These are phyloP conservation scores for Origma solitaria DNA, from an alignment of 2,113 vertebrate genomes.

Conservation along the genomic window DNA sequence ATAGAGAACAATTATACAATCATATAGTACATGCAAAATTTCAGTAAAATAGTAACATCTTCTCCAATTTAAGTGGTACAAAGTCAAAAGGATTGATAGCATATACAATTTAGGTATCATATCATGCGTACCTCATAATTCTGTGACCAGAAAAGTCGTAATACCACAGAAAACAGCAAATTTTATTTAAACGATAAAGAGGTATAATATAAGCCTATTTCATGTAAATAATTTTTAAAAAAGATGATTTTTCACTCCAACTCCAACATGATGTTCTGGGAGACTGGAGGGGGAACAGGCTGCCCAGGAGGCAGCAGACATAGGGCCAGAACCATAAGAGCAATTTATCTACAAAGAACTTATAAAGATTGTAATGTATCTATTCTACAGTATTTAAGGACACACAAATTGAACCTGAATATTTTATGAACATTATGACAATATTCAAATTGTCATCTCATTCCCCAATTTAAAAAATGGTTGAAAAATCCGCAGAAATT, in stretches of 20 bases:
- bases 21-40: not conserved
- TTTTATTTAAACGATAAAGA: not conserved
- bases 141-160: not conserved
- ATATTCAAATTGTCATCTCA: not conserved
- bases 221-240: not conserved
- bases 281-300: not conserved
- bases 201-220: not conserved
- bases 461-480: not conserved
- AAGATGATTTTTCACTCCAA: not conserved
- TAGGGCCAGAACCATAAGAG: not conserved
- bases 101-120: not conserved
- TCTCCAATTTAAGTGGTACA: not conserved
- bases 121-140: not conserved
- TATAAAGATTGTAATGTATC: not conserved
- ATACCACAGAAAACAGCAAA: not conserved
- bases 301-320: not conserved
- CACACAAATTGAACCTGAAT: not conserved
- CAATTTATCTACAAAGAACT: not conserved
- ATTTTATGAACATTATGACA: not conserved
- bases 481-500: not conserved
- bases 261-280: not conserved
- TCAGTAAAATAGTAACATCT: not conserved
- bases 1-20: not conserved
- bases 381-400: not conserved
- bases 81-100: not conserved